Base-by-base conservation (phyloP, 2,113 vertebrate species). In the Cephalopholis sonnerati region DNA sequence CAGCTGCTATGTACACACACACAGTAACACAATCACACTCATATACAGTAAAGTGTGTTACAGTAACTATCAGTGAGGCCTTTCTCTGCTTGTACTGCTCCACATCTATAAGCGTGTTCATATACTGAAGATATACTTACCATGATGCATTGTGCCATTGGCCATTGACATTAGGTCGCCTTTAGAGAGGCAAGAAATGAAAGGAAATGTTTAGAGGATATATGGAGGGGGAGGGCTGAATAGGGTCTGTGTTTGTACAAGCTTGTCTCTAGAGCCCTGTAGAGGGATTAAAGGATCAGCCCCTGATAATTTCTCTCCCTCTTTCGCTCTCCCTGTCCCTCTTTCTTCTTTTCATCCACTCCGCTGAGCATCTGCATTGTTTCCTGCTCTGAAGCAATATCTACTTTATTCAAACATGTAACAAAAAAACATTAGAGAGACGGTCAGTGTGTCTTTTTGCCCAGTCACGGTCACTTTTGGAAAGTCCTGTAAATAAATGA, bases 271-370 rank as follows among this genome's bases (percentile, higher is more conserved):
- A 61, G 81, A 91, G 89, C 85, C 79, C 77, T 87, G 87, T 85
- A 79, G 85, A 88, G 63, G 90, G 93, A 94, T 95, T 94, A 94
- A 91, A 87, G 92, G 92, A 94, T 95, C 93, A 95, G 78, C 79
- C 80, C 74, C 59, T 88, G 80, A 80, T 92, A 61, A 93, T 87
- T 91, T 89, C 29, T 83, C 85, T 17, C 11, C 25, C 66, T 76
- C 67, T 77, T 5, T 66, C 24, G 13, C 36, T 54, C 32, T 18
- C 27, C 10, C 41, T 36, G 32, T 51, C 58, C 24, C 46, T 44
- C 67, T 68, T 55, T 85, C 58, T 85, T 73, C 22, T 6, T 65
- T 74, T 74, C 36, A 65, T 63, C 66, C 27, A 55, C 73, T 83
- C 78, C 66, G 65, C 64, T 63, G 44, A 72, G 79, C 48, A 84